Conservation (phyloP, 2,888 invertebrate genomes). For the Cosmia trapezina region DNA sequence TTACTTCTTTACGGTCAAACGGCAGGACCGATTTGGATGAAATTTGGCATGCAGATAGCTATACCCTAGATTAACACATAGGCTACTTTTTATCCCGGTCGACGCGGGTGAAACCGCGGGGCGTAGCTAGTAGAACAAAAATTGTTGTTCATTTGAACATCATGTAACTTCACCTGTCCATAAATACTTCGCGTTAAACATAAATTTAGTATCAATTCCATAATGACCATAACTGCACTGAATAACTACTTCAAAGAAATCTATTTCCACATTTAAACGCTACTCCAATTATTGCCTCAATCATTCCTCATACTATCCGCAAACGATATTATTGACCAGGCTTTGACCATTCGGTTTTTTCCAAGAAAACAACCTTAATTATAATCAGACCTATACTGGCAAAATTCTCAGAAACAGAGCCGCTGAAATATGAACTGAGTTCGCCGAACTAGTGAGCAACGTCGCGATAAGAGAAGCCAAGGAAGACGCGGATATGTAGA, state of each 20-base stretch:
- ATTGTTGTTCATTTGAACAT: neutral
- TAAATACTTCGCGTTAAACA: too few relatives aligned
- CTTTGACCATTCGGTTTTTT: neutral
- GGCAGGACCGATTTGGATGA: too few relatives aligned
- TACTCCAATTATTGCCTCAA: slow-evolving; percentile 18
- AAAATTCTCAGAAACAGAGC: slow-evolving; percentile 25
- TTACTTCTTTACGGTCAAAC: too few relatives aligned
- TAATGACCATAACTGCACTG: neutral
- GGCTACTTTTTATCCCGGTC: too few relatives aligned
- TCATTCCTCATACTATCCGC: neutral
- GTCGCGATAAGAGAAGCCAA: slow-evolving; percentile 34
- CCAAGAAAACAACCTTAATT: slow-evolving; percentile 8
- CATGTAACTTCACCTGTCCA: neutral
- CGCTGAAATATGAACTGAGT: slow-evolving; percentile 33
- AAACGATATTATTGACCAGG: neutral
- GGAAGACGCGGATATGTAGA: neutral
- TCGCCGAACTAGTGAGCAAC: slow-evolving; percentile 13
- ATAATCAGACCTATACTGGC: neutral
- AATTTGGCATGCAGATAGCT: too few relatives aligned
- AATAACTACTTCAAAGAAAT: slow-evolving; percentile 13
- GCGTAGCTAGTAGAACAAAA: too few relatives aligned
- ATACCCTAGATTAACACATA: too few relatives aligned
- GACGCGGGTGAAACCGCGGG: too few relatives aligned
- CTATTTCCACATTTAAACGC: slow-evolving; percentile 6
- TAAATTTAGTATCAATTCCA: neutral